Base-by-base conservation (phyloP, 2,113 vertebrate species). In the Morone saxatilis region DNA sequence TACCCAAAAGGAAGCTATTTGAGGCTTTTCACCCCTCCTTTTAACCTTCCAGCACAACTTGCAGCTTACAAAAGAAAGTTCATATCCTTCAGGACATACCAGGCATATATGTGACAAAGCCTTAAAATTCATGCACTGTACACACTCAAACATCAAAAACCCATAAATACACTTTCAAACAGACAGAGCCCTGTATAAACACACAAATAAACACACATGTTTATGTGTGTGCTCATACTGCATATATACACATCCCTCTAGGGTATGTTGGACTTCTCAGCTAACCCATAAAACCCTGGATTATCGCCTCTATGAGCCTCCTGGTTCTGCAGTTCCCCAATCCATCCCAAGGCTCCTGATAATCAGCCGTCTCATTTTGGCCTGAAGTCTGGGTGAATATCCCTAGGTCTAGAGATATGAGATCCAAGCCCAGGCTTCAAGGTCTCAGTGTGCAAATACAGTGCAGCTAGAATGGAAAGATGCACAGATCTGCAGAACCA, bases 331-430 rank as follows among this genome's bases (percentile, higher is more conserved):
- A 70, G 77, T 74, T 74, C 20, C 31, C 54, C 79, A 76, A 89
- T 85, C 83, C 80, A 84, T 91, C 80, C 86, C 77, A 85, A 76
- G 85, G 80, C 93, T 82, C 41, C 73, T 82, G 80, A 88, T 92
- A 91, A 94, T 93, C 76, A 91, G 80, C 80, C 57, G 61, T 80
- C 84, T 87, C 88, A 88, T 66, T 90, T 89, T 90, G 85, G 90
- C 84, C 87, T 36, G 47, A 73, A 76, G 88, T 84, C 74, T 82
- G 74, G 60, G 65, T 82, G 83, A 82, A 90, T 84, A 92, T 88
- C 81, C 80, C 31, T 73, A 45, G 59, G 83, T 83, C 61, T 73
- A 80, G 71, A 84, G 75, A 91, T 87, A 88, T 77, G 67, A 91
- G 70, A 88, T 87, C 87, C 86, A 88, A 85, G 79, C 63, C 76